Percentiles rank a stretch among this genome's conserved stretches.
Conservation (phyloP, 2,113 vertebrate genomes). For the Ovibos moschatus region DNA sequence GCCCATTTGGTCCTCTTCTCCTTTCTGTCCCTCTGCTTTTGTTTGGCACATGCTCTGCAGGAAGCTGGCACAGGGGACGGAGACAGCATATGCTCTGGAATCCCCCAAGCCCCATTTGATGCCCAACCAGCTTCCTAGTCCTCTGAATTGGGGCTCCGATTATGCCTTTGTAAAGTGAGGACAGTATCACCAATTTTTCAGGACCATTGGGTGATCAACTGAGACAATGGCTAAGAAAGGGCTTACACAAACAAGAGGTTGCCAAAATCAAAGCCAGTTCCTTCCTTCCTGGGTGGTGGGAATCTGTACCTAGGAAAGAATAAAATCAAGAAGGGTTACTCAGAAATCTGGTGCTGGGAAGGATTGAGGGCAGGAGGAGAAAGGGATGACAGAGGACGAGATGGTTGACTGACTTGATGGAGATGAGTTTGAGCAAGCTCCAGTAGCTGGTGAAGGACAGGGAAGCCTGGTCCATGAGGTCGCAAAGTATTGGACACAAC, state of each 20-base stretch:
- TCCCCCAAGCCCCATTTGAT: not conserved
- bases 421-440: not conserved
- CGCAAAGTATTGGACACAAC: not conserved
- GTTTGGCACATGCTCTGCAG: not conserved
- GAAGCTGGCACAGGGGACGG: not conserved
- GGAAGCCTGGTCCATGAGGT: not conserved
- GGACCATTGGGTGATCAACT: not conserved
- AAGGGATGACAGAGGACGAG: not conserved
- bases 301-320: not conserved
- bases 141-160: not conserved
- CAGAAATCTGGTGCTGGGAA: not conserved
- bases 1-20: not conserved
- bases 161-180: not conserved
- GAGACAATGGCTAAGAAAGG: not conserved
- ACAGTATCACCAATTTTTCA: not conserved
- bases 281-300: not conserved
- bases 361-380: not conserved
- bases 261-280: not conserved
- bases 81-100: fast-evolving
- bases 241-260: not conserved
- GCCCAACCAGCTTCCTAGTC: not conserved
- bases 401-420: not conserved
- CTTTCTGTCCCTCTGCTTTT: not conserved
- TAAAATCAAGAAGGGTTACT: not conserved
- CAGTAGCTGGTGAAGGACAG: not conserved